phyloP scores from a whole-genome alignment of 2,888 invertebrate genomes.

The Neocrepidodera transversa region DNA sequence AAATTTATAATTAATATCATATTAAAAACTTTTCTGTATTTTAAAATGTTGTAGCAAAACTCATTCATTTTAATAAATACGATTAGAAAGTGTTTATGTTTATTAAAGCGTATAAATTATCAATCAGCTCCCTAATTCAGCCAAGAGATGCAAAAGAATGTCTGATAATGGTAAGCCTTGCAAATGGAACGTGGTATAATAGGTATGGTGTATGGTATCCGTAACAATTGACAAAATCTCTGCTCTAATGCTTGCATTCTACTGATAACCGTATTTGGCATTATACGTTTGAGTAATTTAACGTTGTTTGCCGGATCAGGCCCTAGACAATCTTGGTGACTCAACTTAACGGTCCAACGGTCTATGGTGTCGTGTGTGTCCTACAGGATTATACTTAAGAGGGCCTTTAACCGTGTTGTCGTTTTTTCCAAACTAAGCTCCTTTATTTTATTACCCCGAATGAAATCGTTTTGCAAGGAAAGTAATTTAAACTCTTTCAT shows the following conservation, averaged over 20 bases:
- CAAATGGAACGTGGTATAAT: slow-evolving; percentile 39
- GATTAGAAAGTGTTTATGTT: too few species aligned
- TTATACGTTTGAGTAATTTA: slow-evolving; percentile 48
- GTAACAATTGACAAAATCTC: slow-evolving; percentile 41
- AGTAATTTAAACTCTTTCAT: slow-evolving; percentile 5
- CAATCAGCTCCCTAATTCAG: slow-evolving; percentile 34
- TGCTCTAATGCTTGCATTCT: slow-evolving; percentile 43
- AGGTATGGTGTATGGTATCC: slow-evolving; percentile 36
- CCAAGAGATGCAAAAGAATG: slow-evolving; percentile 31
- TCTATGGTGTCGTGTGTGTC: slow-evolving; percentile 40
- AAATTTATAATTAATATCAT: too few species aligned
- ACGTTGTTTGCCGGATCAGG: slow-evolving; percentile 43
- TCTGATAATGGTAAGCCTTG: slow-evolving; percentile 34
- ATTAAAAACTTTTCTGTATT: too few species aligned
- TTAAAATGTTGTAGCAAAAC: too few species aligned
- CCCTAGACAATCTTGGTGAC: slow-evolving; percentile 39
- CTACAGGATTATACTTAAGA: slow-evolving; percentile 38
- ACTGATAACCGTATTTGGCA: slow-evolving; percentile 45
- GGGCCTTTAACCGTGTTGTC: slow-evolving; percentile 20
- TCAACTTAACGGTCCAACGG: slow-evolving; percentile 43
- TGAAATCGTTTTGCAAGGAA: slow-evolving; percentile 14
- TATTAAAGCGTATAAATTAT: too few species aligned
- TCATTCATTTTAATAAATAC: too few species aligned
- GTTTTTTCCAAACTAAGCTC: slow-evolving; percentile 15
- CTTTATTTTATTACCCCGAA: slow-evolving; percentile 20